A percentile compares a stretch with the other conserved stretches of the same genome.
Conservation (phyloP, 2,888 invertebrate species). For the Patella depressa region DNA sequence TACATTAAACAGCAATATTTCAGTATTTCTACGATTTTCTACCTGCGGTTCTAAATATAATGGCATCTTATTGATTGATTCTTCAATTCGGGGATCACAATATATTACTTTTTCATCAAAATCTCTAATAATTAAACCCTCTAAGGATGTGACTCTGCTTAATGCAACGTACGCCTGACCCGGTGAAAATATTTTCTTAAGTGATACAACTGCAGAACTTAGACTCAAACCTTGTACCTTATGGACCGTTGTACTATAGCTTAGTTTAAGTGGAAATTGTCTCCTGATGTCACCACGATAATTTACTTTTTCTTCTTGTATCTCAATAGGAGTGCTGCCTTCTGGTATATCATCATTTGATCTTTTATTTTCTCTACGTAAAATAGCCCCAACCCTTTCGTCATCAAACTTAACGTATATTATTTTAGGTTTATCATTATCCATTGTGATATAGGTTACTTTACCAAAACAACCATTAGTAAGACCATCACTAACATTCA, state of each 20-base stretch:
- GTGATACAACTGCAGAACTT: constrained; percentile 20
- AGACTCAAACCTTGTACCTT: constrained; percentile 32
- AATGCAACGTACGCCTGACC: constrained; percentile 35
- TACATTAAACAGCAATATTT: neutral
- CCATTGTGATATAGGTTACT: constrained; percentile 7
- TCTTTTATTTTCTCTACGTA: neutral
- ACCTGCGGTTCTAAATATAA: neutral
- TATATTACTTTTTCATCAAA: constrained; percentile 25
- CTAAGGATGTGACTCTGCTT: constrained; percentile 26
- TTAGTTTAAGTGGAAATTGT: constrained; percentile 22
- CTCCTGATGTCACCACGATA: constrained; percentile 1
- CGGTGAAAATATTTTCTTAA: constrained; percentile 26
- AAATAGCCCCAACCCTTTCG: constrained; percentile 2
- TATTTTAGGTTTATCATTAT: neutral
- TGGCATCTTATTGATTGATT: constrained; percentile 17
- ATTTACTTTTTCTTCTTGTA: constrained; percentile 6
- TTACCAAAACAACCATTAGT: constrained; percentile 27
- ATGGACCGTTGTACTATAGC: constrained; percentile 28
- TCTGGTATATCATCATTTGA: neutral
- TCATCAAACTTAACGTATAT: constrained; percentile 20
- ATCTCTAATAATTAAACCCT: constrained; percentile 21
- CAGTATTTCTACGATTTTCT: neutral
- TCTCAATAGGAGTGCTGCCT: neutral
- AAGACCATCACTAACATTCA: no score
- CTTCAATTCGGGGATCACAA: constrained; percentile 22